Evolutionary conservation across 2,888 invertebrate genomes (phyloP).

Genomic region (Hoplodrina blanda): DNA sequence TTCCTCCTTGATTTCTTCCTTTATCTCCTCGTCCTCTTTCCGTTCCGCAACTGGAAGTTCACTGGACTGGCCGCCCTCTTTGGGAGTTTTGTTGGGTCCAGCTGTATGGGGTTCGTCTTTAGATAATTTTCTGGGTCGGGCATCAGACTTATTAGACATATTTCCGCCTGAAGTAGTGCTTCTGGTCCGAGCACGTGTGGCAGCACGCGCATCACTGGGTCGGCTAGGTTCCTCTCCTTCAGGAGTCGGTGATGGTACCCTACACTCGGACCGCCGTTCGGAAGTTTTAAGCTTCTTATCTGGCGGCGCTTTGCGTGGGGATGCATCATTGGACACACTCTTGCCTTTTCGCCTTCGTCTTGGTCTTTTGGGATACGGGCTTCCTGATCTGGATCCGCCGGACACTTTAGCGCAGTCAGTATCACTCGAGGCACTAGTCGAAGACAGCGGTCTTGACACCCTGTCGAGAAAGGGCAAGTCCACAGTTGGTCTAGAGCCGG

Average conservation of each 20-base stretch:
- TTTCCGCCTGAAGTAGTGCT: slow-evolving; percentile 93
- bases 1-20: slow-evolving; percentile 70
- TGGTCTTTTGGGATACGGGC: slow-evolving; percentile 85
- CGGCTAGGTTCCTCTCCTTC: slow-evolving; percentile 94
- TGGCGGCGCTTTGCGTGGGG: slow-evolving; percentile 92
- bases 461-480: slow-evolving; percentile 95
- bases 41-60: slow-evolving; percentile 91
- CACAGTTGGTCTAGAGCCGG: slow-evolving; percentile 89
- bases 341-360: slow-evolving; percentile 83
- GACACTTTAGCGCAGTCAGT: slow-evolving; percentile 89
- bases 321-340: slow-evolving; percentile 80
- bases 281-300: slow-evolving; percentile 96
- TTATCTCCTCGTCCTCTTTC: slow-evolving; percentile 92
- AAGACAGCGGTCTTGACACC: slow-evolving; percentile 93
- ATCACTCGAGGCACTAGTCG: slow-evolving; percentile 91
- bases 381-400: slow-evolving; percentile 81
- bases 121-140: slow-evolving; percentile 88
- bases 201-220: slow-evolving; percentile 84
- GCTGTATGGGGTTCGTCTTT: slow-evolving; percentile 80
- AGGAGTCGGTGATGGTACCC: slow-evolving; percentile 93
- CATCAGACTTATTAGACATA: slow-evolving; percentile 91
- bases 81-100: slow-evolving; percentile 86
- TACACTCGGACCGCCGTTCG: slow-evolving; percentile 94
- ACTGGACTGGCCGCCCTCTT: slow-evolving; percentile 91
- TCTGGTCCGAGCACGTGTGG: slow-evolving; percentile 92